Evolutionary conservation across 2,888 invertebrate genomes (phyloP).

Genomic region (Erynnis tages): DNA sequence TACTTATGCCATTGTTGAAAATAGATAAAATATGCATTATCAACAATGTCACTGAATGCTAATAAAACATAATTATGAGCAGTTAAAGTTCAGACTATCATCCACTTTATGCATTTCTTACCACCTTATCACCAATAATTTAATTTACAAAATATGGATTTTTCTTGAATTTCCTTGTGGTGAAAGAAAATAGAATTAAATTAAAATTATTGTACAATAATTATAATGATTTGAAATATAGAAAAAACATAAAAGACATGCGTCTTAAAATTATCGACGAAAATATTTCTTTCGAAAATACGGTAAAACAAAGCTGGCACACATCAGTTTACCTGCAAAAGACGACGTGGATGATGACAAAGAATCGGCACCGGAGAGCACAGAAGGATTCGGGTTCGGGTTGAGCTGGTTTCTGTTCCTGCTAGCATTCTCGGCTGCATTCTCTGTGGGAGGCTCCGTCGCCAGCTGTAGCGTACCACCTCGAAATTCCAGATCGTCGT

Average conservation of each 20-base stretch:
- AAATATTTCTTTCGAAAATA: too few relatives aligned
- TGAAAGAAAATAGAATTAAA: too few relatives aligned
- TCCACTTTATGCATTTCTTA: not conserved
- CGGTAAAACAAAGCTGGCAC: not conserved
- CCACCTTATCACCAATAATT: not conserved
- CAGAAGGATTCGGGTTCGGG: constrained; percentile 63
- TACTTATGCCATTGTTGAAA: too few relatives aligned
- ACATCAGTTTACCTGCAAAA: constrained; percentile 61
- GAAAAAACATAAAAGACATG: not conserved
- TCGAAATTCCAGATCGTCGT: constrained; percentile 81
- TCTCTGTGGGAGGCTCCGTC: constrained; percentile 49
- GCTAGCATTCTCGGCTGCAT: constrained; percentile 44
- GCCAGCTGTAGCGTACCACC: constrained; percentile 78
- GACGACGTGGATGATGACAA: constrained; percentile 70
- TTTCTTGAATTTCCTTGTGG: too few relatives aligned
- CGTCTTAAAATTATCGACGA: too few relatives aligned
- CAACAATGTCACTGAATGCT: not conserved
- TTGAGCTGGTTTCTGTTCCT: constrained; percentile 49
- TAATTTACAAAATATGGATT: too few relatives aligned
- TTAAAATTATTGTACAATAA: too few relatives aligned
- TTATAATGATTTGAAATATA: too few relatives aligned
- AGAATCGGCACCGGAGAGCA: constrained; percentile 72
- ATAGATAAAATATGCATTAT: not conserved
- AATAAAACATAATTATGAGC: not conserved
- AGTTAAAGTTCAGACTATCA: too few relatives aligned